A percentile compares a stretch with the other conserved stretches of the same genome.
Evolutionary conservation across 2,797 vertebrate genomes (phyloP).

Genomic region (Micrastur ruficollis): DNA sequence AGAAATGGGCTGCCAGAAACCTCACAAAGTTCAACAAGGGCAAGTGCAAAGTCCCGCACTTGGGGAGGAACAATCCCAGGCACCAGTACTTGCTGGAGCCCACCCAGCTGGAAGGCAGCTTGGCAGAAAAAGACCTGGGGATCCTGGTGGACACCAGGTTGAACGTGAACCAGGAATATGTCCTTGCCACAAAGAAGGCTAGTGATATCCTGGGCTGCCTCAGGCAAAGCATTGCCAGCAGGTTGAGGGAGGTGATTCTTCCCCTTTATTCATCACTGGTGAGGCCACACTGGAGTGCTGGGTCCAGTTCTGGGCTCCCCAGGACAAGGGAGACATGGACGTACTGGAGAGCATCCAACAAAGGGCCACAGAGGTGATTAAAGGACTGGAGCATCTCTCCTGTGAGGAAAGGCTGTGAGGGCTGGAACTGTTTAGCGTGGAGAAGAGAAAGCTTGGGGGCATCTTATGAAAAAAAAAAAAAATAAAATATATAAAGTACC

Average conservation of each 20-base stretch:
- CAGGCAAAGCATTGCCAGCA: background rate
- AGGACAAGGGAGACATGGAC: background rate
- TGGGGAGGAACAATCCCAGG: background rate
- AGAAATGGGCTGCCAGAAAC: background rate
- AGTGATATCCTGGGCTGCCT: background rate
- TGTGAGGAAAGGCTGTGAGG: background rate
- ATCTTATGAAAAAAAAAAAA: no score
- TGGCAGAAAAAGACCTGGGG: background rate
- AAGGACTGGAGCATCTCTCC: background rate
- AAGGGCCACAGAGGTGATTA: background rate
- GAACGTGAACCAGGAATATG: background rate
- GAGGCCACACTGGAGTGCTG: background rate
- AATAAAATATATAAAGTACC: background rate
- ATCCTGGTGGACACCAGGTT: background rate
- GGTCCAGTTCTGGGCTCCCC: background rate
- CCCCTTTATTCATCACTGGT: background rate
- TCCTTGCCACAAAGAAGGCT: background rate
- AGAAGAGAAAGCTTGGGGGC: background rate
- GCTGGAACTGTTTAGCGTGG: background rate
- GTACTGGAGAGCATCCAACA: background rate
- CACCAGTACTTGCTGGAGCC: background rate
- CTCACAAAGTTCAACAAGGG: background rate
- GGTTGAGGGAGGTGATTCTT: background rate
- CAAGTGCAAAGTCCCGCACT: background rate
- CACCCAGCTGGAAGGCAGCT: background rate